Percentiles rank a stretch among this genome's conserved stretches.
These are phyloP conservation scores for Thryonomys swinderianus DNA, from an alignment of 2,113 vertebrate species.

Conservation along the genomic window DNA sequence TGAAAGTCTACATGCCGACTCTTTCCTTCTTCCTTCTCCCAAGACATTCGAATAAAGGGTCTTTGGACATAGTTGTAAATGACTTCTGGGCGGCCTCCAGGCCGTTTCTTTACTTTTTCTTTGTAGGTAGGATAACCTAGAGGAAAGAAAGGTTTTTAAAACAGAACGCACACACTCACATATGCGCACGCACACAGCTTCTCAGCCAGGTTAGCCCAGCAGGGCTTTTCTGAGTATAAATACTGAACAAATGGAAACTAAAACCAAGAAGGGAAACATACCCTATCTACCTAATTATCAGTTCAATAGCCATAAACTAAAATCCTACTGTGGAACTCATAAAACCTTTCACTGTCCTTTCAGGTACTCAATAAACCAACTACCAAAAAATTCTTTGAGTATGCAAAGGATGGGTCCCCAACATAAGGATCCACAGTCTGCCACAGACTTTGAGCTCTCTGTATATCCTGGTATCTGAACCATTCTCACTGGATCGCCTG, in stretches of 20 bases:
- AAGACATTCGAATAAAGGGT: constrained; percentile 99
- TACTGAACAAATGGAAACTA: constrained; percentile 26
- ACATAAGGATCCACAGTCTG: not conserved
- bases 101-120: constrained; percentile 99
- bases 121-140: constrained; percentile 95
- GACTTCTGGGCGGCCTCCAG: constrained; percentile 96
- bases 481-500: not conserved
- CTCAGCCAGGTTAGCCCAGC: not conserved
- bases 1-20: constrained; percentile 99
- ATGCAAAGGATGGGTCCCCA: not conserved
- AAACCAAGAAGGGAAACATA: constrained; percentile 29
- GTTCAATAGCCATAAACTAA: constrained; percentile 35
- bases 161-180: not conserved
- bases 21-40: constrained; percentile 99
- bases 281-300: not conserved
- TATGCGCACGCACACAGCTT: not conserved
- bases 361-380: not conserved
- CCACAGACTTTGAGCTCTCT: not conserved
- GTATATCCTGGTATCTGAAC: not conserved
- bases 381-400: not conserved
- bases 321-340: constrained; percentile 20
- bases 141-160: constrained; percentile 58
- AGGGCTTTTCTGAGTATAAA: not conserved
- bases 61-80: constrained; percentile 99
- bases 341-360: not conserved